Percentiles rank a stretch among this genome's conserved stretches.
phyloP scores from a whole-genome alignment of 1,140 invertebrate species.

The Lordiphosa stackelbergi region DNA sequence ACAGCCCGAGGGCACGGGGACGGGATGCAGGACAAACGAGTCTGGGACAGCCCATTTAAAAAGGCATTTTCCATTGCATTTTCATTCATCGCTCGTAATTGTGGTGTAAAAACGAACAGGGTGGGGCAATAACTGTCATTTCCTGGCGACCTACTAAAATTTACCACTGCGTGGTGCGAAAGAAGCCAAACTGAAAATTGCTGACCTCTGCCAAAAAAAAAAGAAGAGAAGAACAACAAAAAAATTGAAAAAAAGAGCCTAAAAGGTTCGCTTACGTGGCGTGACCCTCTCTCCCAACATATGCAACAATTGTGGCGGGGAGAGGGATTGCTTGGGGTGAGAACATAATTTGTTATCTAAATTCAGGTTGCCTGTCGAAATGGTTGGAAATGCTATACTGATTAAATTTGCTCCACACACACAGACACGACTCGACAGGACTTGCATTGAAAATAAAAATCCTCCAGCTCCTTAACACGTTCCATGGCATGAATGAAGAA shows the following conservation, averaged over 20 bases:
- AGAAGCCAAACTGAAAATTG: conserved; percentile 62
- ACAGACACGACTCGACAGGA: conserved; percentile 16
- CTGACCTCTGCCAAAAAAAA: conserved; percentile 53
- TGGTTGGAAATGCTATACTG: conserved; percentile 56
- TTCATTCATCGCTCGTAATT: conserved; percentile 71
- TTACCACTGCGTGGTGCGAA: conserved; percentile 32
- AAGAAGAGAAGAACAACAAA: background rate
- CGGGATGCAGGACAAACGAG: background rate
- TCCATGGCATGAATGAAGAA: conserved; percentile 61
- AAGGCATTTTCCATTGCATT: conserved; percentile 67
- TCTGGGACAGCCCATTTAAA: conserved; percentile 44
- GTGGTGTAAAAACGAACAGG: conserved; percentile 59
- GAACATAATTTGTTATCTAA: conserved; percentile 74
- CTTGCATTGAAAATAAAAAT: conserved; percentile 63
- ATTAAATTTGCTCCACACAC: conserved; percentile 55
- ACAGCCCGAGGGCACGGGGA: background rate
- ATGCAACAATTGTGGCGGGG: conserved; percentile 56
- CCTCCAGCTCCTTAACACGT: conserved; percentile 64
- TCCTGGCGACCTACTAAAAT: conserved; percentile 69
- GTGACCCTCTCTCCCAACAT: conserved; percentile 10
- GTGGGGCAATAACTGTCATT: conserved; percentile 68
- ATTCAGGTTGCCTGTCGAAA: conserved; percentile 67
- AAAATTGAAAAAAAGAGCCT: conserved; percentile 27
- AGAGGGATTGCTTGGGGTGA: conserved; percentile 8
- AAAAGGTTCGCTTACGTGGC: conserved; percentile 24